phyloP scores from a whole-genome alignment of 2,113 vertebrate genomes.

The Trematocara zebra region DNA sequence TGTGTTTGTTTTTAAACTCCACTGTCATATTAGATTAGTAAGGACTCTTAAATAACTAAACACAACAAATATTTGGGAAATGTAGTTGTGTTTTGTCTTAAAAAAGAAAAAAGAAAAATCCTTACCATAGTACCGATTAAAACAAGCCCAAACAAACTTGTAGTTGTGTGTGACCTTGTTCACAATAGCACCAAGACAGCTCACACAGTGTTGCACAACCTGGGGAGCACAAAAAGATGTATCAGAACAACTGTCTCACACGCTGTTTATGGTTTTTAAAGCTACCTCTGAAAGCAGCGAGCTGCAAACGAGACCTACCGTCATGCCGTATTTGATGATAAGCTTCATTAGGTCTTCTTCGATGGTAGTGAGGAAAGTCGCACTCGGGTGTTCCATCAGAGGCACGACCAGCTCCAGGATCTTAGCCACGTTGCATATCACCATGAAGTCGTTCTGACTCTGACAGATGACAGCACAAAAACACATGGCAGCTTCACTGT shows the following conservation, averaged over 20 bases:
- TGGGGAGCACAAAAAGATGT: conserved; percentile 49
- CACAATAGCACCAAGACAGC: conserved; percentile 93
- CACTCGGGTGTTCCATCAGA: conserved; percentile 93
- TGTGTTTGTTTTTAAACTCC: background rate
- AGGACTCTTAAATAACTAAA: background rate
- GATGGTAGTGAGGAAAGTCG: conserved; percentile 92
- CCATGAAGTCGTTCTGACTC: conserved; percentile 97
- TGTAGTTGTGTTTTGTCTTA: background rate
- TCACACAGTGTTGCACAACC: conserved; percentile 97
- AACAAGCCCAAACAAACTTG: conserved; percentile 98
- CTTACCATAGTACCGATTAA: conserved; percentile 97
- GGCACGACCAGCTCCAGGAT: conserved; percentile 94
- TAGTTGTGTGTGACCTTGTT: conserved; percentile 98
- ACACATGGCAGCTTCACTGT: background rate
- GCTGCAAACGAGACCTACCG: conserved; percentile 68
- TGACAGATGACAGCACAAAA: conserved; percentile 42
- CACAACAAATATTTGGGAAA: background rate
- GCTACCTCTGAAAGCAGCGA: background rate
- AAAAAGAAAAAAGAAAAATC: background rate
- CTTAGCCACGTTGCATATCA: conserved; percentile 98
- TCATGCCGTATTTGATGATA: conserved; percentile 99
- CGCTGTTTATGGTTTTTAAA: background rate
- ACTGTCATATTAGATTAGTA: background rate
- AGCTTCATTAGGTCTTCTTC: conserved; percentile 99
- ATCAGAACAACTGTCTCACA: background rate